Percentiles rank a stretch among this genome's conserved stretches.
phyloP scores from a whole-genome alignment of 2,888 invertebrate species.

The Pomacea canaliculata region DNA sequence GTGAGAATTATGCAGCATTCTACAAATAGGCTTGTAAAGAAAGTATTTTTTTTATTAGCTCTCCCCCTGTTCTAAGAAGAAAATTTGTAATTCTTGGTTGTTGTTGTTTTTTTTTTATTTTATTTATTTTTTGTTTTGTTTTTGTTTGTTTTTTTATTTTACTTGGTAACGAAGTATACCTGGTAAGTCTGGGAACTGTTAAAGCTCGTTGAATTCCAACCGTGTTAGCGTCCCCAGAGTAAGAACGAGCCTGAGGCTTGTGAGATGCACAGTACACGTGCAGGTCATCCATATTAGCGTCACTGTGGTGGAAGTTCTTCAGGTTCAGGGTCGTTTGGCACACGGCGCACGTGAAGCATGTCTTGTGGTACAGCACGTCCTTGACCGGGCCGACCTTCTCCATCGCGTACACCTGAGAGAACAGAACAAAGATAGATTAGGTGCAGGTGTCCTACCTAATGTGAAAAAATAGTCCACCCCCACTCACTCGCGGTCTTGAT shows the following conservation, averaged over 20 bases:
- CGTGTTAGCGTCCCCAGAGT: conserved; percentile 43
- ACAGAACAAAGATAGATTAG: neutral
- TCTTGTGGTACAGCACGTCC: conserved; percentile 55
- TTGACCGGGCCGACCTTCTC: conserved; percentile 52
- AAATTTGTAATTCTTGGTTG: too few species aligned
- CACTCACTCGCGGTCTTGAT: too few species aligned
- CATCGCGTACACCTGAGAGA: conserved; percentile 49
- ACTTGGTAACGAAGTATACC: neutral
- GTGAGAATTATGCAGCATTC: too few species aligned
- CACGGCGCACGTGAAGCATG: conserved; percentile 52
- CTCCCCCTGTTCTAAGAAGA: too few species aligned
- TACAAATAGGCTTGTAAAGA: too few species aligned
- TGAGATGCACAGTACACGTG: conserved; percentile 54
- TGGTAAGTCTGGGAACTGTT: conserved; percentile 42
- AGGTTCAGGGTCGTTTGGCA: conserved; percentile 48
- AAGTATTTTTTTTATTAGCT: too few species aligned
- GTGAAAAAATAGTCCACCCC: too few species aligned
- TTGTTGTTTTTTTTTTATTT: too few species aligned
- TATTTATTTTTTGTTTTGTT: too few species aligned
- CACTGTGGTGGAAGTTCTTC: conserved; percentile 53
- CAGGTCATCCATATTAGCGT: conserved; percentile 48
- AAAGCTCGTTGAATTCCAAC: conserved; percentile 50
- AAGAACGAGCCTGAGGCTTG: conserved; percentile 42
- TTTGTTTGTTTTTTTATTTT: too few species aligned
- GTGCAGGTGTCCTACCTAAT: too few species aligned